phyloP scores from a whole-genome alignment of 2,888 invertebrate genomes.

The Pasiphila rectangulata region DNA sequence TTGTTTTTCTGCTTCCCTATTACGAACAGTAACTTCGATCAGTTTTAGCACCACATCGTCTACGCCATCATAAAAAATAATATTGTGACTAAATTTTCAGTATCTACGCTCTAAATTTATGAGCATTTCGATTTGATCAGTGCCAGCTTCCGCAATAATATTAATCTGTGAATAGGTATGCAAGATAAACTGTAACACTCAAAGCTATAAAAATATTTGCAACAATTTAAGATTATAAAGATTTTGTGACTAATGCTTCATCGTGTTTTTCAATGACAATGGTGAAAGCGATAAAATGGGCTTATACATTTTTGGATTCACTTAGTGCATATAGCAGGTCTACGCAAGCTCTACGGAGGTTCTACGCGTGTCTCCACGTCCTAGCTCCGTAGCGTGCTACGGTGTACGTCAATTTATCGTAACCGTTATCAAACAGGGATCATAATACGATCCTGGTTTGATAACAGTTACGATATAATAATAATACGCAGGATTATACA shows the following conservation, averaged over 20 bases:
- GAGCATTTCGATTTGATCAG: constrained; percentile 14
- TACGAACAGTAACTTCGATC: too few relatives aligned
- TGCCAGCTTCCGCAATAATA: constrained; percentile 28
- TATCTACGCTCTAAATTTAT: constrained; percentile 15
- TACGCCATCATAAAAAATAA: constrained; percentile 14
- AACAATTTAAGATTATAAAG: constrained; percentile 14
- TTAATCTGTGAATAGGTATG: not conserved
- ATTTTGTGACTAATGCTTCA: constrained; percentile 9
- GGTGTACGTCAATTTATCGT: constrained; percentile 17
- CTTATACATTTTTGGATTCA: not conserved
- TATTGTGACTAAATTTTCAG: constrained; percentile 17
- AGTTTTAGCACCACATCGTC: too few relatives aligned
- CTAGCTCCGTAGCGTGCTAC: constrained; percentile 21
- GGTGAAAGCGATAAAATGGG: constrained; percentile 6
- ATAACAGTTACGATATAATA: constrained; percentile 3
- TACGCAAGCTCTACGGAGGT: constrained; percentile 14
- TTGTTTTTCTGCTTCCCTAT: too few relatives aligned
- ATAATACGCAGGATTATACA: constrained; percentile 18
- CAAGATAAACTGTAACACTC: not conserved
- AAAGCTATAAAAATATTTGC: not conserved
- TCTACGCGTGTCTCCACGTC: constrained; percentile 13
- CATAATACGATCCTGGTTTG: not conserved
- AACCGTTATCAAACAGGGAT: constrained; percentile 9
- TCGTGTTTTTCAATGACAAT: constrained; percentile 8
- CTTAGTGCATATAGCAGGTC: not conserved